These are phyloP conservation scores for Hydropsyche betteni DNA, from an alignment of 2,888 invertebrate species.

Conservation along the genomic window DNA sequence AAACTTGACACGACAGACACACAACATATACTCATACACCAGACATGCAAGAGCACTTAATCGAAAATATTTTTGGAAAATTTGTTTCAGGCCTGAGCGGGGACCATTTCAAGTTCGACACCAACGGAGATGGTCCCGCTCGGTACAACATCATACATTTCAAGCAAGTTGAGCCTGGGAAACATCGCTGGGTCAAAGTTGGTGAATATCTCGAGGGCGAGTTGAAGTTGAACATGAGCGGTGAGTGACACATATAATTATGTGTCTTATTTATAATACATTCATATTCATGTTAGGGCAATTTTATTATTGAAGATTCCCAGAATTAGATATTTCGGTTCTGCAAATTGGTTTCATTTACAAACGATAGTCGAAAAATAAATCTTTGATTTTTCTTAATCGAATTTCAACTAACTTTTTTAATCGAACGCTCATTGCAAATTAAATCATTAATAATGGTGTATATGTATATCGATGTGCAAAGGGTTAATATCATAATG, in stretches of 20 bases:
- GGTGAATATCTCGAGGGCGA: slow-evolving; percentile 88
- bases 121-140: slow-evolving; percentile 92
- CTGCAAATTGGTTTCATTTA: not conserved
- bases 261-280: not conserved
- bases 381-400: not conserved
- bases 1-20: too few species aligned
- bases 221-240: slow-evolving; percentile 79
- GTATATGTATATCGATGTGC: too few species aligned
- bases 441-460: too few species aligned
- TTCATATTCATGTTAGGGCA: too few species aligned
- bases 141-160: slow-evolving; percentile 96
- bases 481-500: too few species aligned
- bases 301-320: too few species aligned
- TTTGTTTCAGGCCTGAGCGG: slow-evolving; percentile 79
- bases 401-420: too few species aligned
- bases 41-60: too few species aligned
- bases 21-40: too few species aligned
- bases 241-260: slow-evolving; percentile 62
- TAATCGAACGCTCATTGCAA: too few species aligned
- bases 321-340: not conserved
- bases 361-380: not conserved
- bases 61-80: too few species aligned
- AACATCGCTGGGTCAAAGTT: slow-evolving; percentile 86
- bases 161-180: slow-evolving; percentile 78
- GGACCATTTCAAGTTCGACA: slow-evolving; percentile 89